These are phyloP conservation scores for Lemur catta DNA, from an alignment of 2,797 vertebrate species.

Conservation along the genomic window DNA sequence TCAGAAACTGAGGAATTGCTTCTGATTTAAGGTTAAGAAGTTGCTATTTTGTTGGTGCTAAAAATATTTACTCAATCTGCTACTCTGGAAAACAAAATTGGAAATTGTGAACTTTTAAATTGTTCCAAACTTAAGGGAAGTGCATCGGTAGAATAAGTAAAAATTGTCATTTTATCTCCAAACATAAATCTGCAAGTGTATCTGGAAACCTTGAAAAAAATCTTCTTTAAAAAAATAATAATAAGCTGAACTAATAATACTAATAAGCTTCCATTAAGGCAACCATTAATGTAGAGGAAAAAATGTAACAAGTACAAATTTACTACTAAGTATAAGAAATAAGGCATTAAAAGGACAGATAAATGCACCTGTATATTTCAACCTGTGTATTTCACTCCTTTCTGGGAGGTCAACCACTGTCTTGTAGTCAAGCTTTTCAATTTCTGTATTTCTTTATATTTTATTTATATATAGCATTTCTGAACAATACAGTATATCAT, in stretches of 20 bases:
- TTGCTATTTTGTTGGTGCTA: neutral
- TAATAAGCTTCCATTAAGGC: neutral
- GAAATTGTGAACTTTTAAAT: neutral
- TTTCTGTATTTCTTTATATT: neutral
- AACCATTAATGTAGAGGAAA: neutral
- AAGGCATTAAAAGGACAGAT: neutral
- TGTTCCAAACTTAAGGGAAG: neutral
- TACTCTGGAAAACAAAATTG: neutral
- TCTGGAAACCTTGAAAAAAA: neutral
- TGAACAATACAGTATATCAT: neutral
- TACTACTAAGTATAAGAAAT: neutral
- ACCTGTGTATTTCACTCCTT: neutral
- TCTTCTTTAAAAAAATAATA: neutral
- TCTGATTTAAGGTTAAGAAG: neutral
- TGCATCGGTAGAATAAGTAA: neutral
- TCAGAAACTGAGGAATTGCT: neutral
- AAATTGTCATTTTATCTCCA: neutral
- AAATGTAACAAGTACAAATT: neutral
- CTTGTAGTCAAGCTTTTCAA: neutral
- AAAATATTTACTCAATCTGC: neutral
- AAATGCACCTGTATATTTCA: neutral
- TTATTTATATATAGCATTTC: neutral
- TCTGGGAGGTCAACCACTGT: neutral
- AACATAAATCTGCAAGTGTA: neutral
- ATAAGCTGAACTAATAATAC: neutral